phyloP scores from a whole-genome alignment of 1,140 invertebrate species.

The Cherax quadricarinatus region DNA sequence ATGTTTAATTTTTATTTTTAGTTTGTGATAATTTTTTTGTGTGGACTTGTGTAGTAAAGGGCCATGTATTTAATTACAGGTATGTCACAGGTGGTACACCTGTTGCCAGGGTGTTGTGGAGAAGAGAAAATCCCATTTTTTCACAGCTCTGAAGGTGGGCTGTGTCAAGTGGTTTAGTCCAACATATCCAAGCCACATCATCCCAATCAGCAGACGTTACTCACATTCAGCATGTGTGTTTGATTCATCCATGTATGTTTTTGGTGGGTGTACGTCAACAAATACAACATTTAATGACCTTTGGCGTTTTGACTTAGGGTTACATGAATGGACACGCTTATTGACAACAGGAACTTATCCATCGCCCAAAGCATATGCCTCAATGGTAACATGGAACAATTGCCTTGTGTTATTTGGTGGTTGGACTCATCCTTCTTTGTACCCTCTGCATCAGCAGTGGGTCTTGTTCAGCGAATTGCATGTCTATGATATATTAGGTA shows the following conservation, averaged over 20 bases:
- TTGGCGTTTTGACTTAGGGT: constrained; percentile 90
- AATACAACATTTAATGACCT: constrained; percentile 98
- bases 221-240: constrained; percentile 88
- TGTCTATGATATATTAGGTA: constrained; percentile 88
- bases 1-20: background rate
- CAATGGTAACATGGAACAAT: constrained; percentile 90
- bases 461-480: constrained; percentile 95
- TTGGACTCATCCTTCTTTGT: constrained; percentile 95
- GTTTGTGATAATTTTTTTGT: background rate
- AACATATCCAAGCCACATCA: constrained; percentile 78
- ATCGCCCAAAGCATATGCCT: constrained; percentile 95
- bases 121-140: constrained; percentile 68
- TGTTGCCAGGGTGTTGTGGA: constrained; percentile 67
- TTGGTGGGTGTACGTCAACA: constrained; percentile 96
- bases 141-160: constrained; percentile 59
- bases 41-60: background rate
- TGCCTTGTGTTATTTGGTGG: constrained; percentile 94
- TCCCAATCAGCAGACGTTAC: constrained; percentile 90
- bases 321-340: constrained; percentile 80
- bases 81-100: constrained; percentile 64
- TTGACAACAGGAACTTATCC: constrained; percentile 93
- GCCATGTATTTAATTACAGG: constrained; percentile 40
- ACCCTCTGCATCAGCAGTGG: constrained; percentile 91
- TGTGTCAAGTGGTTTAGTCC: constrained; percentile 82
- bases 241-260: constrained; percentile 90